Conservation (phyloP, 1,140 invertebrate species). For the Bombus impatiens region DNA sequence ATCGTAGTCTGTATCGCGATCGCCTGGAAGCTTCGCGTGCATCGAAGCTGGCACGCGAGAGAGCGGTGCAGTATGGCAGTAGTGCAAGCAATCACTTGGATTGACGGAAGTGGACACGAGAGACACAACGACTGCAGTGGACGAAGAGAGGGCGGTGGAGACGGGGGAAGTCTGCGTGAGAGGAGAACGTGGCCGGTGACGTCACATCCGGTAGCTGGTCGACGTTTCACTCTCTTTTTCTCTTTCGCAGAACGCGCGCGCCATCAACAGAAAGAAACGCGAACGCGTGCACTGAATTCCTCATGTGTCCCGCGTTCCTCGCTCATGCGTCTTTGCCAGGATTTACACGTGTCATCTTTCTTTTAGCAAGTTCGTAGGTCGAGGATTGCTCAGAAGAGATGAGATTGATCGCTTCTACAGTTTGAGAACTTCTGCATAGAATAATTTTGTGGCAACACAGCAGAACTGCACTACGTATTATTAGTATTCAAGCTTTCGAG, state of each 20-base stretch:
- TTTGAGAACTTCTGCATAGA: no score
- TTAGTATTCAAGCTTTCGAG: no score
- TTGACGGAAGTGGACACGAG: conserved; percentile 71
- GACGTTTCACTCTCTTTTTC: conserved; percentile 68
- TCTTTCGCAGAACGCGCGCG: conserved; percentile 50
- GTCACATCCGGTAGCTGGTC: conserved; percentile 70
- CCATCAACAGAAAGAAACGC: conserved; percentile 54
- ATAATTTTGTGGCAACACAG: no score
- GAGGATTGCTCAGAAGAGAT: no score
- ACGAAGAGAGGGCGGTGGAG: neutral
- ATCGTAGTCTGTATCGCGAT: conserved; percentile 14
- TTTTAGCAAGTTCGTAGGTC: no score
- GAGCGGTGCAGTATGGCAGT: conserved; percentile 75
- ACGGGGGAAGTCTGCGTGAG: conserved; percentile 1
- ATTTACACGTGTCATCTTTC: neutral
- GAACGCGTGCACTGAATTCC: conserved; percentile 41
- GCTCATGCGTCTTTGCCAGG: no score
- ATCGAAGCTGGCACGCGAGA: conserved; percentile 26
- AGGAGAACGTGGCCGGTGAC: conserved; percentile 69
- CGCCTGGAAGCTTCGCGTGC: conserved; percentile 18
- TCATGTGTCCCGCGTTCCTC: neutral
- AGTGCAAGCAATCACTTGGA: conserved; percentile 70
- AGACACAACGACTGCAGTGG: conserved; percentile 21
- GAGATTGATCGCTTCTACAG: no score
- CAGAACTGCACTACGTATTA: no score